These are phyloP conservation scores for Acleris literana DNA, from an alignment of 2,888 invertebrate species.

Conservation along the genomic window DNA sequence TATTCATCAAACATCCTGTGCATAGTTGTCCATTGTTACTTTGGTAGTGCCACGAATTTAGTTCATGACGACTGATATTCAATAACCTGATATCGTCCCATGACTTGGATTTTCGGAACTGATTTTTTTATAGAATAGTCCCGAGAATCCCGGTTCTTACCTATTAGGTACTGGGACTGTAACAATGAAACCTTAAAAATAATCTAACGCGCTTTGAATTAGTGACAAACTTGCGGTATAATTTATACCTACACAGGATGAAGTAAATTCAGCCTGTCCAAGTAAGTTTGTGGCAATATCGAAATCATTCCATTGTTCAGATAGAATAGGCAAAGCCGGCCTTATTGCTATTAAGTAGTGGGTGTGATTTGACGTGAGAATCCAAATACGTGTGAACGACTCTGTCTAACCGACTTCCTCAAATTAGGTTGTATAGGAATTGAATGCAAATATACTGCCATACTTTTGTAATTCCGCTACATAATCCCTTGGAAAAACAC, in stretches of 20 bases:
- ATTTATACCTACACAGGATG: neutral
- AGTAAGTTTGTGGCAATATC: conserved; percentile 42
- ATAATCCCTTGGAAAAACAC: conserved; percentile 51
- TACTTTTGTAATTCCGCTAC: conserved; percentile 55
- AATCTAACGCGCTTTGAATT: too few species aligned
- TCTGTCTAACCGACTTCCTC: conserved; percentile 44
- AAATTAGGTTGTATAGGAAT: conserved; percentile 68
- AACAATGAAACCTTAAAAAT: too few species aligned
- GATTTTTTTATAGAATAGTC: too few species aligned
- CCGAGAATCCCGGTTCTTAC: too few species aligned
- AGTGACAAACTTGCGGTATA: neutral
- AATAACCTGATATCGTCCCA: neutral
- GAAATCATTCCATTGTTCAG: conserved; percentile 65
- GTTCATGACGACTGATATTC: neutral
- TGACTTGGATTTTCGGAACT: too few species aligned
- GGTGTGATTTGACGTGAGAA: conserved; percentile 33
- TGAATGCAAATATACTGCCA: conserved; percentile 80
- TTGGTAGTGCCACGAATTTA: conserved; percentile 27
- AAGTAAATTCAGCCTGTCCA: neutral
- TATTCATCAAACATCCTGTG: conserved; percentile 77
- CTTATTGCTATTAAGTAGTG: conserved; percentile 51
- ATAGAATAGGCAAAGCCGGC: conserved; percentile 80
- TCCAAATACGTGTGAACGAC: conserved; percentile 40
- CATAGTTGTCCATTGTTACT: conserved; percentile 48
- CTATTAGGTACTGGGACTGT: too few species aligned